Percentiles rank a stretch among this genome's conserved stretches.
These are phyloP conservation scores for Rhynchotus rufescens DNA, from an alignment of 2,797 vertebrate genomes.

Conservation along the genomic window DNA sequence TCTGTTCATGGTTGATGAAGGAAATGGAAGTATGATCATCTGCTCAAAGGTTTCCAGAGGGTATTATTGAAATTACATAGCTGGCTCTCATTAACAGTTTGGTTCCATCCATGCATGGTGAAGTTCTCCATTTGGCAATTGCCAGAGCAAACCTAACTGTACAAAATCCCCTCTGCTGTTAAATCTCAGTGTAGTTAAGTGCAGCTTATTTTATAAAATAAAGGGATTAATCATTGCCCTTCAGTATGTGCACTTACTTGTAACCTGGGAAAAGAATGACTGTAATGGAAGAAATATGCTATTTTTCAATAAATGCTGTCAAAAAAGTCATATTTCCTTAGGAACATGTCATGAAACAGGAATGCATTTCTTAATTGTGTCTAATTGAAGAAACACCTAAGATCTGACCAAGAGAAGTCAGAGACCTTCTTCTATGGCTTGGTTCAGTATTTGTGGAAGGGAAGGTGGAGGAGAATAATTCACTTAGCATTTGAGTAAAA, in stretches of 20 bases:
- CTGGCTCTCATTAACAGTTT: background rate
- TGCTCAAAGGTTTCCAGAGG: background rate
- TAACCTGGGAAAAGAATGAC: background rate
- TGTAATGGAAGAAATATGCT: background rate
- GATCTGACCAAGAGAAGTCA: background rate
- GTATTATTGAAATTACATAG: accelerated
- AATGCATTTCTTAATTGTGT: background rate
- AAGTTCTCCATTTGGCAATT: background rate
- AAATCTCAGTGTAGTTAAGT: background rate
- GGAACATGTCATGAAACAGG: background rate
- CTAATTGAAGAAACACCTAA: background rate
- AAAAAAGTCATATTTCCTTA: background rate
- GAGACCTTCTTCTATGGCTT: background rate
- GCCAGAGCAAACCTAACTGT: background rate
- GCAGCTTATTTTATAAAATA: background rate
- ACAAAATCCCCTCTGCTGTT: background rate
- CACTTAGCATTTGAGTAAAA: background rate
- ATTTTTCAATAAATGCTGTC: background rate
- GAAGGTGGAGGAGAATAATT: background rate
- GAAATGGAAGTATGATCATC: background rate
- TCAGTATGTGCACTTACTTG: background rate
- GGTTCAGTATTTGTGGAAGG: background rate
- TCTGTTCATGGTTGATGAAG: background rate
- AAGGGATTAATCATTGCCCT: background rate
- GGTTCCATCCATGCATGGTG: accelerated